Percentiles rank a stretch among this genome's conserved stretches.
These are phyloP conservation scores for Paraplagusia blochii DNA, from an alignment of 2,113 vertebrate genomes.

Conservation along the genomic window DNA sequence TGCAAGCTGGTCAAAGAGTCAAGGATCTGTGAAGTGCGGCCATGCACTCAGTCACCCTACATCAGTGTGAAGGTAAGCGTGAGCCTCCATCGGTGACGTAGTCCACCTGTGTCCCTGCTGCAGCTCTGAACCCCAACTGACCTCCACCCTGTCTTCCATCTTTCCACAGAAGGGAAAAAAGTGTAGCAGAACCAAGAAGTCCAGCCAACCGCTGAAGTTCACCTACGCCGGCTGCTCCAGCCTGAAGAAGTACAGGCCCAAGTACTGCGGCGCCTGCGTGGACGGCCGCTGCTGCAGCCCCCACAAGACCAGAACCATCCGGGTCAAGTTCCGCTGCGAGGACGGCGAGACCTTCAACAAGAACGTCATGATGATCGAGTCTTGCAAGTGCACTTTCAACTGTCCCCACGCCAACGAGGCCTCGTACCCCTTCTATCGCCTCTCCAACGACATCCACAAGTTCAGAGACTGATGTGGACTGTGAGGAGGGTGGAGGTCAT, in stretches of 20 bases:
- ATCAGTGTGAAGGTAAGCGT: slow-evolving; percentile 88
- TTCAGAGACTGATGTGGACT: slow-evolving; percentile 86
- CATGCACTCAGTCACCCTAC: slow-evolving; percentile 86
- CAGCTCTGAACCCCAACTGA: slow-evolving; percentile 17
- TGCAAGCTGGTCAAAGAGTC: slow-evolving; percentile 94
- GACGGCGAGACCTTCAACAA: slow-evolving; percentile 95
- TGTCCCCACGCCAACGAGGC: slow-evolving; percentile 86
- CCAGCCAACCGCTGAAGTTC: slow-evolving; percentile 82
- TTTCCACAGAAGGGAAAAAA: slow-evolving; percentile 92
- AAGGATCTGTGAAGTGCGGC: slow-evolving; percentile 93
- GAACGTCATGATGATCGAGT: slow-evolving; percentile 97
- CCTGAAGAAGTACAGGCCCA: slow-evolving; percentile 92
- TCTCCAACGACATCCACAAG: slow-evolving; percentile 98
- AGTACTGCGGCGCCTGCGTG: slow-evolving; percentile 92
- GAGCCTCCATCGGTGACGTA: background rate
- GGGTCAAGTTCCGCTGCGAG: slow-evolving; percentile 91
- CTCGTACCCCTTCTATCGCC: slow-evolving; percentile 91
- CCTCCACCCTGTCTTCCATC: slow-evolving; percentile 17
- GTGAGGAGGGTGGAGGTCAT: slow-evolving; percentile 24
- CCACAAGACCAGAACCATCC: slow-evolving; percentile 91
- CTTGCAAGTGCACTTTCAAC: slow-evolving; percentile 94
- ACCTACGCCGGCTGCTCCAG: slow-evolving; percentile 91
- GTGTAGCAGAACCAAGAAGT: slow-evolving; percentile 91
- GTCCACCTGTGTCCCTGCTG: background rate
- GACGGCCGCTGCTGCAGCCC: slow-evolving; percentile 94